Base-by-base conservation (phyloP, 1,140 invertebrate genomes). In the Drosophila melanica region DNA sequence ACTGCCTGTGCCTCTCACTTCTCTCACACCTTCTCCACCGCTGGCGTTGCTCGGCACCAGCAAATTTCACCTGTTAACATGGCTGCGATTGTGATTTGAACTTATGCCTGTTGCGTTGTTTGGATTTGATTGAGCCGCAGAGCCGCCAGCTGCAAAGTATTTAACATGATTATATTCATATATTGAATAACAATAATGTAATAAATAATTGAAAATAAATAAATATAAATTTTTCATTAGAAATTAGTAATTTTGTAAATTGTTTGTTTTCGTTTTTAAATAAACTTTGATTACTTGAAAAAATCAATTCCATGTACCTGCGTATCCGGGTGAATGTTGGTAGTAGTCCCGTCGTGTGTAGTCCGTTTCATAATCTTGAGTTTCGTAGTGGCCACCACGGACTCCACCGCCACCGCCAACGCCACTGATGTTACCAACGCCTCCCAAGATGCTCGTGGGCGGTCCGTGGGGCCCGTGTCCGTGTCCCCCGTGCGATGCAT, bases 21-120 rank as follows among this genome's bases (percentile, higher is more conserved):
- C 65, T 48, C 57, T 79, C 74, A 54, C 58, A 41, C 72, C 65
- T 48, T 67, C 66, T 64, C 33, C 65, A 35, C 30, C 62, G 54
- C 65, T 73, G 57, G 72, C 71, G 42, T 73, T 75, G 53, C 68
- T 85, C n/a, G 48, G 35, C 7, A 53, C 73, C 75, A 90, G 65
- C 76, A 86, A 81, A 75, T 92, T 92, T 92, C 90, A 92, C 90
- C 90, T 92, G 37, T 92, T 92, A 80, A 92, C 90, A 48, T 92
- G 90, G 30, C 75, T 92, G 55, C 90, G 90, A 85, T 90, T 91
- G 55, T 92, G 90, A 75, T 87, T 91, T 7, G 90, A 81, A 75
- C 77, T 91, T 18, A 90, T 72, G 7, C 81, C 90, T 41, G 76
- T 50, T 37, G 75, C 74, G 27, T 72, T 75, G 33, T 90, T 91